Base-by-base conservation (phyloP, 1,140 invertebrate species). In the Mylabris phalerata region DNA sequence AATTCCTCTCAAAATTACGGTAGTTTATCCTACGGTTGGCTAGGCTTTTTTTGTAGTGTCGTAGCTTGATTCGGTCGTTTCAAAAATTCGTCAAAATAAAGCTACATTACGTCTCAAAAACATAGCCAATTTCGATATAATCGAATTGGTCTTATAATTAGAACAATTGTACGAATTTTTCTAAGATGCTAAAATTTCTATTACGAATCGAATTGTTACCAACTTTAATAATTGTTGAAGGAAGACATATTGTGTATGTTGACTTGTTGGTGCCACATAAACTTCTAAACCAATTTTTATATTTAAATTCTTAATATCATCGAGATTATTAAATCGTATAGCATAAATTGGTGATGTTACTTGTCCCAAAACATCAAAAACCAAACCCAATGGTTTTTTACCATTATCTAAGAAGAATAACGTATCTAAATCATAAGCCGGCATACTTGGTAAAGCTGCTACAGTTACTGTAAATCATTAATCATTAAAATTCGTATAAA, bases 341-440 rank as follows among this genome's bases (percentile, higher is more conserved):
- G 63, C 68, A 50, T 74, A 74, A 7, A 70, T 63, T 4, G 72
- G 72, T 13, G 63, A 55, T 7, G 58, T 74, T 60, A 82, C 80
- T 32, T 80, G 81, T 4, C 93, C 93, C 75, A 96, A 87, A 3
- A 95, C 91, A 80, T 97, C 94, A 77, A 92, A 94, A 52, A 97
- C 82, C 66, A 84, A 80, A 3, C 91, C 91, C 0, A 93, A 72
- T 2, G 86, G 78, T 61, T 82, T 80, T 44, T 83, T 77, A 10
- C 90, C 89, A 69, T 67, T 56, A 42, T 71, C 63, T 2, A 71
- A 50, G 50, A 95, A 95, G 25, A 95, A 73, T 24, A 95, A 79
- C 3, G 88, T 89, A 51, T 94, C 92, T 50, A 94, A 73, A 78
- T 95, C 85, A 43, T 95, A 79, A 0, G 89, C 81, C 50, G 89